These are phyloP conservation scores for Danaus plexippus DNA, from an alignment of 1,140 invertebrate species.

Conservation along the genomic window DNA sequence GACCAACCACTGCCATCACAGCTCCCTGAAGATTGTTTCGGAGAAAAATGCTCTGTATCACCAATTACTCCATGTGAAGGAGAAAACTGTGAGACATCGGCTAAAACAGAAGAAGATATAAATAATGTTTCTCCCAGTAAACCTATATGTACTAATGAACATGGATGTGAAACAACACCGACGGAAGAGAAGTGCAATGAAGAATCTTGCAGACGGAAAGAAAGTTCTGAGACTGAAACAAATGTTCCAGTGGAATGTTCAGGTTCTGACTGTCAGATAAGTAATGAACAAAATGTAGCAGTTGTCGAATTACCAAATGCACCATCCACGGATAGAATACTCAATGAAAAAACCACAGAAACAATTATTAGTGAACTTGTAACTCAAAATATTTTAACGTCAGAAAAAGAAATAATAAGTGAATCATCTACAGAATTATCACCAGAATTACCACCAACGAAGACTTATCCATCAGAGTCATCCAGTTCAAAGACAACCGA, in stretches of 20 bases:
- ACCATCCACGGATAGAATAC: constrained; percentile 4
- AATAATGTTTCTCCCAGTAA: constrained; percentile 1
- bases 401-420: constrained; percentile 1
- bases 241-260: constrained; percentile 26
- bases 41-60: constrained; percentile 32
- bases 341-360: constrained; percentile 2
- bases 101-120: constrained; percentile 18
- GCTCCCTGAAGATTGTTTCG: constrained; percentile 24
- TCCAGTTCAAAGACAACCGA: too few relatives aligned
- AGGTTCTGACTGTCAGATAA: constrained; percentile 26
- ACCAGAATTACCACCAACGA: not conserved
- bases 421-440: not conserved
- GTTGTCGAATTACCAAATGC: not conserved
- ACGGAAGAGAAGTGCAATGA: constrained; percentile 36
- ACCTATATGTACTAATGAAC: constrained; percentile 23
- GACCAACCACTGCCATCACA: constrained; percentile 6
- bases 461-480: not conserved
- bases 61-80: constrained; percentile 32
- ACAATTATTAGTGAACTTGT: not conserved
- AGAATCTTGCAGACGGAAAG: constrained; percentile 43
- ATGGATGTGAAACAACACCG: constrained; percentile 19
- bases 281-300: not conserved
- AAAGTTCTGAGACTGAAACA: constrained; percentile 26
- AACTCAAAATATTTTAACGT: not conserved
- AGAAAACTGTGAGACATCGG: constrained; percentile 23